These are phyloP conservation scores for Microcebus ravelobensis DNA, from an alignment of 2,113 vertebrate genomes.

Conservation along the genomic window DNA sequence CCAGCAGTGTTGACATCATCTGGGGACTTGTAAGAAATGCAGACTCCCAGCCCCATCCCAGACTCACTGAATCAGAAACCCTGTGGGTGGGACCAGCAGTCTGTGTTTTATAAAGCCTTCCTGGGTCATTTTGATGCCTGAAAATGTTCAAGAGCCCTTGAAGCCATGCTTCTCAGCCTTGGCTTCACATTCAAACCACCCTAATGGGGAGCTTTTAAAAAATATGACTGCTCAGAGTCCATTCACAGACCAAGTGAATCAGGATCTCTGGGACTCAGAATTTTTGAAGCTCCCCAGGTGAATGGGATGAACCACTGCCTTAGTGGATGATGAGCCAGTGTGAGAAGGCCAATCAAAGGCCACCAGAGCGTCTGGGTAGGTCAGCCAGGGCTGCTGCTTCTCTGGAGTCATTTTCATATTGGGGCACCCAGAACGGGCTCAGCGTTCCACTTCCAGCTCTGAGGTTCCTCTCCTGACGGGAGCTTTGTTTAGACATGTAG, in stretches of 20 bases:
- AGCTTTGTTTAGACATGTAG: neutral
- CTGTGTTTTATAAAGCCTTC: neutral
- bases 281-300: neutral
- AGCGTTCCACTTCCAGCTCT: accelerated
- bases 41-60: neutral
- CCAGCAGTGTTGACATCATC: accelerated
- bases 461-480: neutral
- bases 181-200: neutral
- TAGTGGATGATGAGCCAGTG: accelerated
- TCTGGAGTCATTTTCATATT: neutral
- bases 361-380: neutral
- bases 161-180: neutral
- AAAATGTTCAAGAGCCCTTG: neutral
- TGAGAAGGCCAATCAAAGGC: neutral
- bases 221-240: neutral
- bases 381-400: neutral
- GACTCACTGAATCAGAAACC: neutral
- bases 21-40: neutral
- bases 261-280: neutral
- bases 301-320: neutral
- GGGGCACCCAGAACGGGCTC: neutral
- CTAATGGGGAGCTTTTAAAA: neutral
- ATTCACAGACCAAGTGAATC: neutral
- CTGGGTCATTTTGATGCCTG: neutral
- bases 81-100: neutral